Evolutionary conservation across 2,888 invertebrate species (phyloP).

Genomic region (Cerastis leucographa): DNA sequence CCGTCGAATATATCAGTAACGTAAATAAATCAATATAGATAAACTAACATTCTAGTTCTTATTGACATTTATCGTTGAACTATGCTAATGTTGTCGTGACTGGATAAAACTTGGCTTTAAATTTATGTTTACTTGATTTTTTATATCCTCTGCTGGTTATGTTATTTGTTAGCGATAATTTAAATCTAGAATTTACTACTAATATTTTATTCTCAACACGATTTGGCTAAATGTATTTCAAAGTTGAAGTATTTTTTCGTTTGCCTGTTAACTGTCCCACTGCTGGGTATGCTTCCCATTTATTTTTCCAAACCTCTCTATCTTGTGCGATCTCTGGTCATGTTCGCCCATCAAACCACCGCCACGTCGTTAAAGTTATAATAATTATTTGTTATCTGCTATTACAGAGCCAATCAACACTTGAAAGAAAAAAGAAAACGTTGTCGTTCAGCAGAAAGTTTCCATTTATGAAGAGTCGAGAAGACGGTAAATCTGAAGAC

Average conservation of each 20-base stretch:
- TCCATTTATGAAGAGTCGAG: slow-evolving; percentile 99
- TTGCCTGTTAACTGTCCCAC: no score
- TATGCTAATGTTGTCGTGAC: slow-evolving; percentile 47
- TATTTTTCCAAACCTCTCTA: no score
- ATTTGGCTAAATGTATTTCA: neutral
- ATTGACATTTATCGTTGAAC: slow-evolving; percentile 32
- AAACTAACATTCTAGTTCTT: slow-evolving; percentile 14
- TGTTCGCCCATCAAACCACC: no score
- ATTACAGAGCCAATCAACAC: slow-evolving; percentile 95
- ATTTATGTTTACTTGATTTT: slow-evolving; percentile 26
- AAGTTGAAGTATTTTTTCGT: neutral
- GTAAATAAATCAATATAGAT: slow-evolving; percentile 14
- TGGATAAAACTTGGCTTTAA: slow-evolving; percentile 3
- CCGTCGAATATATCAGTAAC: slow-evolving; percentile 1
- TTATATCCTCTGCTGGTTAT: slow-evolving; percentile 8
- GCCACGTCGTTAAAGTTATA: neutral
- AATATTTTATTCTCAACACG: slow-evolving; percentile 12
- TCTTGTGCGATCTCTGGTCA: no score
- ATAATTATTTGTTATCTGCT: neutral
- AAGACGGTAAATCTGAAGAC: slow-evolving; percentile 98
- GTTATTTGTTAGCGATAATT: slow-evolving; percentile 12
- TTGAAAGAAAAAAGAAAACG: slow-evolving; percentile 99
- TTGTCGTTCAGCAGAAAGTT: slow-evolving; percentile 99
- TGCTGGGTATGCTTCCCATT: no score
- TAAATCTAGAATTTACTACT: neutral